Percentiles rank a stretch among this genome's conserved stretches.
These are phyloP conservation scores for Neopipo cinnamomea DNA, from an alignment of 2,113 vertebrate genomes.

Conservation along the genomic window DNA sequence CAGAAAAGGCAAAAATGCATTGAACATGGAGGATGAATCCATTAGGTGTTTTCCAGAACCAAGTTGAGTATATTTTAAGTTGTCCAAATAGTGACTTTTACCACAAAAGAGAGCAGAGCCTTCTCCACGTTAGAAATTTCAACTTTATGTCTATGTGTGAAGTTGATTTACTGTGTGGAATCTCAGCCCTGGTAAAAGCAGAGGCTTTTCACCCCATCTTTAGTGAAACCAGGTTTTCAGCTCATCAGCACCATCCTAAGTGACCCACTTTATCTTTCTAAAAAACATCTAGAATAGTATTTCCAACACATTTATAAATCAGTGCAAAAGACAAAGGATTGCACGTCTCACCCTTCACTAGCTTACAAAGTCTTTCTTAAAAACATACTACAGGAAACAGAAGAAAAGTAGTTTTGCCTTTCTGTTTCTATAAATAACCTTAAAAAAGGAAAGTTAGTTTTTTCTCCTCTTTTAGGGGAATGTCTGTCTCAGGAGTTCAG, in stretches of 20 bases:
- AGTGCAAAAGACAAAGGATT: neutral
- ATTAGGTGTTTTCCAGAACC: neutral
- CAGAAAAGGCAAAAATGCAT: neutral
- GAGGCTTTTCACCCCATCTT: neutral
- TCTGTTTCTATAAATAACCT: neutral
- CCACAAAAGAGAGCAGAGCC: neutral
- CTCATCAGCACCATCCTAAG: neutral
- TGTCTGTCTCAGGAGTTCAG: neutral
- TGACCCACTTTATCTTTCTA: neutral
- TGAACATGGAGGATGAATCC: neutral
- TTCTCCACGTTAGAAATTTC: neutral
- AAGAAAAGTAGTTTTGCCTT: neutral
- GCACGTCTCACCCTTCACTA: neutral
- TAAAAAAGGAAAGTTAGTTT: neutral
- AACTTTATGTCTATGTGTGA: neutral
- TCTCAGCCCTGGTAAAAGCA: neutral
- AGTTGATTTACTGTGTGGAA: neutral
- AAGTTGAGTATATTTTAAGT: neutral
- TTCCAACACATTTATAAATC: neutral
- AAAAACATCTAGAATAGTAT: neutral
- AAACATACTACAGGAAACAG: neutral
- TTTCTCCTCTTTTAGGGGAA: neutral
- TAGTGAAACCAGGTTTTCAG: neutral
- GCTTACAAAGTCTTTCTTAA: neutral
- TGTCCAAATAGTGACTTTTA: neutral